These are phyloP conservation scores for Ceyx erithaca DNA, from an alignment of 2,797 vertebrate species.

Conservation along the genomic window DNA sequence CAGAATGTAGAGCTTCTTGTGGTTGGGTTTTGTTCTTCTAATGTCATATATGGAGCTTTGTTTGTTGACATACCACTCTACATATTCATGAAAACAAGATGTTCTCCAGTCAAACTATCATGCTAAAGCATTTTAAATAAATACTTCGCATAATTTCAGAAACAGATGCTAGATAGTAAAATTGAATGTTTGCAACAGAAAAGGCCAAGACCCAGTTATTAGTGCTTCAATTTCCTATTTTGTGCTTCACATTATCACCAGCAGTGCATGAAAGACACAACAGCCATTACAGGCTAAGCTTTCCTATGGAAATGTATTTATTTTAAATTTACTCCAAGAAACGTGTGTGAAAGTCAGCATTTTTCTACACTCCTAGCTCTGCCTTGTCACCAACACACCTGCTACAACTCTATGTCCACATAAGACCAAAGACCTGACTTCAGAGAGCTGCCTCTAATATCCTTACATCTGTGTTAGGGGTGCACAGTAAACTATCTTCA, in stretches of 20 bases:
- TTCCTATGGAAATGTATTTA: not conserved
- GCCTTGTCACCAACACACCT: not conserved
- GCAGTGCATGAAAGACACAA: not conserved
- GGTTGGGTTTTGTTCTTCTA: slow-evolving; percentile 37
- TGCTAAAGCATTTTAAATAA: slow-evolving; percentile 70
- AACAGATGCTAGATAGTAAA: slow-evolving; percentile 61
- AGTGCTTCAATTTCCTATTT: not conserved
- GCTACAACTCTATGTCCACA: not conserved
- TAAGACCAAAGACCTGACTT: not conserved
- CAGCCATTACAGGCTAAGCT: not conserved
- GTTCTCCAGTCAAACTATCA: slow-evolving; percentile 53
- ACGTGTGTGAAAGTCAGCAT: not conserved
- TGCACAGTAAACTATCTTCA: not conserved
- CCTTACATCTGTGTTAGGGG: not conserved
- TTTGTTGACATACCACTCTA: slow-evolving; percentile 60
- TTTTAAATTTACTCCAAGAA: not conserved
- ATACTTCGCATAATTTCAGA: slow-evolving; percentile 64
- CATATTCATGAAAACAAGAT: slow-evolving; percentile 73
- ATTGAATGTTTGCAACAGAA: not conserved
- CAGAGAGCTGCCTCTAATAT: not conserved
- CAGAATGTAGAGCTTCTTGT: slow-evolving; percentile 36
- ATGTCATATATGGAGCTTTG: slow-evolving; percentile 46
- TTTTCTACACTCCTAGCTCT: not conserved
- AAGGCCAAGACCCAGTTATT: not conserved
- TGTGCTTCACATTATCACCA: not conserved